phyloP scores from a whole-genome alignment of 2,113 vertebrate genomes.

The Ophiodon elongatus region DNA sequence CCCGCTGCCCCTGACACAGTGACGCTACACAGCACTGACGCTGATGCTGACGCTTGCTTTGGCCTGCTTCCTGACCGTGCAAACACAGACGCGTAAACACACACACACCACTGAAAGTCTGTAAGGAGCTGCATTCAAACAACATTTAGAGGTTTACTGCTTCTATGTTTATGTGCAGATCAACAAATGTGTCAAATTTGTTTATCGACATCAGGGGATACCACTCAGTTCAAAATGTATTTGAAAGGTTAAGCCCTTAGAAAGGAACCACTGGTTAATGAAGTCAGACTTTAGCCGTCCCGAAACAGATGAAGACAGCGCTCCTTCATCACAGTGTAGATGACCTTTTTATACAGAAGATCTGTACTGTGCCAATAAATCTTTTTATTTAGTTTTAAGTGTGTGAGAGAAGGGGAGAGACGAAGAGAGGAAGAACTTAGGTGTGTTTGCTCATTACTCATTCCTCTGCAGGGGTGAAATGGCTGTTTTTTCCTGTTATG shows the following conservation, averaged over 20 bases:
- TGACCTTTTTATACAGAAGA: slow-evolving; percentile 69
- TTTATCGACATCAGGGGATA: slow-evolving; percentile 30
- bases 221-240: slow-evolving; percentile 19
- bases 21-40: slow-evolving; percentile 80
- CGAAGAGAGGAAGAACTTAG: slow-evolving; percentile 29
- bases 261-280: slow-evolving; percentile 46
- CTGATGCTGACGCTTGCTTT: slow-evolving; percentile 69
- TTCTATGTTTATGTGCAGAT: slow-evolving; percentile 28
- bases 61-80: slow-evolving; percentile 67
- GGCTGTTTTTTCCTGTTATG: slow-evolving; percentile 60
- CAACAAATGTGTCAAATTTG: slow-evolving; percentile 35
- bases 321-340: slow-evolving; percentile 47
- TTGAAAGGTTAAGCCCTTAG: slow-evolving; percentile 1
- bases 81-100: slow-evolving; percentile 49
- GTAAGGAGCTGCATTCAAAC: slow-evolving; percentile 5
- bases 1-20: slow-evolving; percentile 83
- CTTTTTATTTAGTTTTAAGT: slow-evolving; percentile 49
- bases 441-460: slow-evolving; percentile 70
- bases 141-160: slow-evolving; percentile 20
- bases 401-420: slow-evolving; percentile 12
- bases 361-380: slow-evolving; percentile 48
- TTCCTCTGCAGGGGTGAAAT: slow-evolving; percentile 74
- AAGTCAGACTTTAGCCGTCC: slow-evolving; percentile 45
- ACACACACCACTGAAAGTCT: slow-evolving; percentile 31
- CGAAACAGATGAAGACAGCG: slow-evolving; percentile 52